Percentiles rank a stretch among this genome's conserved stretches.
phyloP scores from a whole-genome alignment of 2,797 vertebrate genomes.

The Acomys russatus region DNA sequence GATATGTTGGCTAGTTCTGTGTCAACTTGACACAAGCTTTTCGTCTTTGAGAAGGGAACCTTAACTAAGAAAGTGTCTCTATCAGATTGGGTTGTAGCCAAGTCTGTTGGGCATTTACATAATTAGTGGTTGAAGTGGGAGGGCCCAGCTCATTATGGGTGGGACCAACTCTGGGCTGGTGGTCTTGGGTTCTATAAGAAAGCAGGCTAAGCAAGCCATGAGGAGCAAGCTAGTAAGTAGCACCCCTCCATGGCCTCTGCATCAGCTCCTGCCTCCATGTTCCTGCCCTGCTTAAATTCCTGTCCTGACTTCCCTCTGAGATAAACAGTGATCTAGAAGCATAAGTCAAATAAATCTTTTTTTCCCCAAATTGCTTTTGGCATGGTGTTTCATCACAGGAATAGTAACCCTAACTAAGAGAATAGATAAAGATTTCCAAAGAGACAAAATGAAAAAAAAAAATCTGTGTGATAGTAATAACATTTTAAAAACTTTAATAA shows the following conservation, averaged over 20 bases:
- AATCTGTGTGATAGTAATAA: not conserved
- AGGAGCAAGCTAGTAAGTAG: not conserved
- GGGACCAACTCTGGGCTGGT: not conserved
- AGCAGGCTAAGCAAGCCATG: not conserved
- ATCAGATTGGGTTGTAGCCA: not conserved
- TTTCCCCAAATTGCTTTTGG: not conserved
- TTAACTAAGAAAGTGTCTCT: not conserved
- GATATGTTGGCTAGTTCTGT: not conserved
- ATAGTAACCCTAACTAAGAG: not conserved
- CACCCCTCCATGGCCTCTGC: not conserved
- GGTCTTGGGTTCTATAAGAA: not conserved
- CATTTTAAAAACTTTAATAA: not conserved
- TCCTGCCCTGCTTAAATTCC: not conserved
- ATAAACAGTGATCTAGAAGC: not conserved
- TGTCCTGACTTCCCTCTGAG: not conserved
- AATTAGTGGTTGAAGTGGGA: not conserved
- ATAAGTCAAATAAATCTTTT: not conserved
- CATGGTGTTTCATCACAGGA: not conserved
- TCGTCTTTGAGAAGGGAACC: not conserved
- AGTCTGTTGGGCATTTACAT: not conserved
- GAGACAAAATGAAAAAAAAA: conserved; percentile 16
- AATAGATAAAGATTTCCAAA: conserved; percentile 3
- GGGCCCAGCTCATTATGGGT: too few relatives aligned
- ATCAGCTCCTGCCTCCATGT: not conserved
- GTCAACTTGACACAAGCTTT: not conserved